A percentile compares a stretch with the other conserved stretches of the same genome.
These are phyloP conservation scores for Dermochelys coriacea DNA, from an alignment of 2,797 vertebrate species.

Conservation along the genomic window DNA sequence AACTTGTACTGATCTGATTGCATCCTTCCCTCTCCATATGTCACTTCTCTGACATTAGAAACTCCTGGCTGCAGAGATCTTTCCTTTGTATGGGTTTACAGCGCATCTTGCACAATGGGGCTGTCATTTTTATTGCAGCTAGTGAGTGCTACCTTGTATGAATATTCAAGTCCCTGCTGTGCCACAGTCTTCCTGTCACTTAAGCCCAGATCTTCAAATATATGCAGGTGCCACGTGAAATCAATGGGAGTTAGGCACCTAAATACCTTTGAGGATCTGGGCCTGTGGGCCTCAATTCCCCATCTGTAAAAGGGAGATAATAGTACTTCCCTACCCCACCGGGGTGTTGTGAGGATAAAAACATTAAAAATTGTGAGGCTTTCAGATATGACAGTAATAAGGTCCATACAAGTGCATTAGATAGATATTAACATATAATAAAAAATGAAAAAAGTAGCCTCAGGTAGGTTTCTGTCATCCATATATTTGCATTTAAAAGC, in stretches of 20 bases:
- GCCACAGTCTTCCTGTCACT: neutral
- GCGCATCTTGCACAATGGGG: neutral
- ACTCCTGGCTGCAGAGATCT: neutral
- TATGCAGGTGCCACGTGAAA: neutral
- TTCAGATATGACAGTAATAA: accelerated
- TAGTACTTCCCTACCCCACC: neutral
- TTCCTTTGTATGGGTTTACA: neutral
- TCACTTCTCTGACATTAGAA: neutral
- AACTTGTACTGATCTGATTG: neutral
- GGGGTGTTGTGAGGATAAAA: neutral
- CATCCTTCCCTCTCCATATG: neutral
- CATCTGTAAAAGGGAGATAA: neutral
- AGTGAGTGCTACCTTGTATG: neutral
- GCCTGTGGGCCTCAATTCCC: neutral
- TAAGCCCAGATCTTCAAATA: neutral
- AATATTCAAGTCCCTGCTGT: neutral
- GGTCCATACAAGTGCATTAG: neutral
- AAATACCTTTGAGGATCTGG: neutral
- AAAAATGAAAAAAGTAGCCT: neutral
- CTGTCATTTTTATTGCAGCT: neutral
- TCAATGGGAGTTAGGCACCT: neutral
- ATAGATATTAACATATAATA: neutral
- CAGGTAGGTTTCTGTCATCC: neutral
- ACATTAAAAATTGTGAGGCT: neutral
- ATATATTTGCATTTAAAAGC: neutral